Base-by-base conservation (phyloP, 2,797 vertebrate species). In the Sebastes nivosus region DNA sequence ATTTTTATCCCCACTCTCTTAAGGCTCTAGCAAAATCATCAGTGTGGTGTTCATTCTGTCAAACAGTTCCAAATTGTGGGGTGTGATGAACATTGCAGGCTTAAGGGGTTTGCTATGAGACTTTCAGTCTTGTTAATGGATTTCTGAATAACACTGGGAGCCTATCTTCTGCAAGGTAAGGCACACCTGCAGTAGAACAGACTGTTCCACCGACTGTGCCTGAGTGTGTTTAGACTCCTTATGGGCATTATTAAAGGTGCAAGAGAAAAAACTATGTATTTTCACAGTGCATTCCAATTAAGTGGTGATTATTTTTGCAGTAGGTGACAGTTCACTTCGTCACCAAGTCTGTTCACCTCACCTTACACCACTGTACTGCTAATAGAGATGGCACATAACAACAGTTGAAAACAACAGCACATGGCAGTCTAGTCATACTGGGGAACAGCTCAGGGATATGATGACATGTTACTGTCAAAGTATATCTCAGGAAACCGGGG, bases 71-170 rank as follows among this genome's bases (percentile, higher is more conserved):
- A 77, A 69, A 61, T 38, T 70, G 55, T 61, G 25, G 61, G 20
- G 8, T 16, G 38, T 79, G 83, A 82, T 77, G 67, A 82, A 72
- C 52, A 66, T 9, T 46, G 25, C 57, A 63, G 29, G 34, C 60
- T 76, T 72, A 16, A 38, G 74, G 36, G 25, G 50, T 30, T 24
- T 70, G 64, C 64, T 59, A 18, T 22, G 42, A 18, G 32, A 27
- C 22, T 42, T 80, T 68, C 63, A 70, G 46, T 61, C 67, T 72
- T 25, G 60, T 74, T 79, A 80, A 81, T 78, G 58, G 32, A 68
- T 60, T 72, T 84, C 52, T 25, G 22, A 61, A 75, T 63, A 86
- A 79, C 69, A 79, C 64, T 24, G 20, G 25, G 14, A 42, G 66
- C 14, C 22, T 6, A n/a, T 66, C 29, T 77, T 68, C 32, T 77